Evolutionary conservation across 2,888 invertebrate species (phyloP).

Genomic region (Steinernema carpocapsae): DNA sequence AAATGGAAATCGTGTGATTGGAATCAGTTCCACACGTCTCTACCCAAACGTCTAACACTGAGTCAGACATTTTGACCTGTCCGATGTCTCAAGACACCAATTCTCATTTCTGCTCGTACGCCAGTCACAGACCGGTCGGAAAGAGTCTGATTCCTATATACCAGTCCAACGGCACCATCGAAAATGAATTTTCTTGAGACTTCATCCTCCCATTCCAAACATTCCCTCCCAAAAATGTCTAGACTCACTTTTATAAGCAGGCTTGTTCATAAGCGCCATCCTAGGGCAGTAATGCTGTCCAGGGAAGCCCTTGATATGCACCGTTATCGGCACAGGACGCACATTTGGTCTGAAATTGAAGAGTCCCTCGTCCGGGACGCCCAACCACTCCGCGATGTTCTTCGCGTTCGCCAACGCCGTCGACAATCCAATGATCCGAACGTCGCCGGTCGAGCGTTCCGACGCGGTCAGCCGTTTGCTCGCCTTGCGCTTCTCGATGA

Average conservation of each 20-base stretch:
- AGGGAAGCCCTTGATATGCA: conserved; percentile 91
- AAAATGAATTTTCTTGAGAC: no score
- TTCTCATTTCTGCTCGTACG: no score
- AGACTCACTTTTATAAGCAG: conserved; percentile 81
- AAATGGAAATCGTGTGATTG: no score
- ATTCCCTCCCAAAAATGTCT: no score
- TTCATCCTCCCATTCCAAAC: no score
- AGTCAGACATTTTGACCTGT: no score
- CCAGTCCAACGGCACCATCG: no score
- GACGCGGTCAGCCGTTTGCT: conserved; percentile 66
- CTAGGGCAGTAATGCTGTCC: conserved; percentile 98
- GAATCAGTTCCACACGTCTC: no score
- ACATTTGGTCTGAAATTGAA: conserved; percentile 98
- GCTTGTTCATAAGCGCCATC: conserved; percentile 99
- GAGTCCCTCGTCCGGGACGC: conserved; percentile 79
- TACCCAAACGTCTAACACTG: no score
- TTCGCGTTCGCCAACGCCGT: conserved; percentile 96
- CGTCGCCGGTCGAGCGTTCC: conserved; percentile 63
- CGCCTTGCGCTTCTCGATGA: conserved; percentile 87
- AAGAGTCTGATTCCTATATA: no score
- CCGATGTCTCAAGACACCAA: no score
- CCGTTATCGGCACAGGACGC: conserved; percentile 92
- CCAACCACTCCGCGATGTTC: conserved; percentile 94
- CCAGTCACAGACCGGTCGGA: no score
- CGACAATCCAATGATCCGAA: conserved; percentile 91